phyloP scores from a whole-genome alignment of 2,113 vertebrate genomes.

The Larimichthys polyactis region DNA sequence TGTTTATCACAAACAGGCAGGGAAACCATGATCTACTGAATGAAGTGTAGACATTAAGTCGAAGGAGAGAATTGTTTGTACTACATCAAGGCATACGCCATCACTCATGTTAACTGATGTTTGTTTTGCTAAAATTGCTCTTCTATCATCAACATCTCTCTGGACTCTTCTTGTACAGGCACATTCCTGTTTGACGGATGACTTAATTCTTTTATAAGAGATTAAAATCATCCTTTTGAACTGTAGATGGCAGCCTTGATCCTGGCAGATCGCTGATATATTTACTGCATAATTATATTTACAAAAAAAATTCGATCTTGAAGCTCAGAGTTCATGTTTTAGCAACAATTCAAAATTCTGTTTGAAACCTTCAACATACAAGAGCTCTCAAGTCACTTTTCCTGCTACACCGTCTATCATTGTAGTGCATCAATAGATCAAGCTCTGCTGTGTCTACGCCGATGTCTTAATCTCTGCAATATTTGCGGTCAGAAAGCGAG shows the following conservation, averaged over 20 bases:
- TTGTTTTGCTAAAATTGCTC: conserved; percentile 13
- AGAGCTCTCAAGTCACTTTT: neutral
- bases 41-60: neutral
- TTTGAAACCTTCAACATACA: neutral
- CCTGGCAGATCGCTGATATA: conserved; percentile 5
- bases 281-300: neutral
- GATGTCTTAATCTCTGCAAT: conserved; percentile 49
- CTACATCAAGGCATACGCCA: conserved; percentile 3
- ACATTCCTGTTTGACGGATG: conserved; percentile 13
- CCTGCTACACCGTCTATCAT: neutral
- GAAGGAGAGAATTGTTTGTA: neutral
- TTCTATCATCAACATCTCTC: conserved; percentile 17
- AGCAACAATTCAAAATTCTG: conserved; percentile 12
- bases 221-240: conserved; percentile 16
- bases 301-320: neutral
- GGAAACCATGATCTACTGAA: conserved; percentile 26
- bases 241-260: conserved; percentile 72
- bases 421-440: conserved; percentile 35
- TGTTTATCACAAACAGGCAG: conserved; percentile 64
- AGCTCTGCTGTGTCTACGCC: conserved; percentile 24
- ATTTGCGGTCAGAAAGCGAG: conserved; percentile 67
- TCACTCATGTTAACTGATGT: conserved; percentile 30
- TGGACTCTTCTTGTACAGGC: neutral
- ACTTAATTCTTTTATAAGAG: neutral
- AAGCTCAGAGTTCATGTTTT: conserved; percentile 5